Evolutionary conservation across 2,113 vertebrate genomes (phyloP).

Genomic region (Laticauda colubrina): DNA sequence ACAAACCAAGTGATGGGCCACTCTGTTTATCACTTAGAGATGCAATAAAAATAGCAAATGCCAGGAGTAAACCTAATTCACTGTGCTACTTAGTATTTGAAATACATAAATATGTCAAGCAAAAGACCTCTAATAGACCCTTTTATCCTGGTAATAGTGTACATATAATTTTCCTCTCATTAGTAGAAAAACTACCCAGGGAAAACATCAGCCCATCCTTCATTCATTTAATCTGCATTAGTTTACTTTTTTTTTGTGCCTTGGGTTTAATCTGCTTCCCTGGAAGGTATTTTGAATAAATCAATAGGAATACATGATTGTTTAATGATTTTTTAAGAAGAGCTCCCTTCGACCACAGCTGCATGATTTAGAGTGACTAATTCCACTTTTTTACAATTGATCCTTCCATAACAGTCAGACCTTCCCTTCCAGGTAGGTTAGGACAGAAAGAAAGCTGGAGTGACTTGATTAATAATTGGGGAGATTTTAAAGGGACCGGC

Average conservation of each 20-base stretch:
- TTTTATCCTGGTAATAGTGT: constrained; percentile 94
- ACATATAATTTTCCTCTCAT: constrained; percentile 98
- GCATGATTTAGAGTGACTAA: constrained; percentile 99
- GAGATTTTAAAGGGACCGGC: constrained; percentile 25
- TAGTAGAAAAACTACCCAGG: constrained; percentile 90
- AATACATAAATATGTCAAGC: constrained; percentile 98
- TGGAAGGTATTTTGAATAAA: constrained; percentile 99
- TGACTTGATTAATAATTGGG: constrained; percentile 26
- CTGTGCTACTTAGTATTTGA: constrained; percentile 89
- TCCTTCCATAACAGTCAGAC: constrained; percentile 59
- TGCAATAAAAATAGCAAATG: constrained; percentile 85
- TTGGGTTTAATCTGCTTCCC: constrained; percentile 96
- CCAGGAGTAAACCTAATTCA: constrained; percentile 89
- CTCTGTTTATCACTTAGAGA: constrained; percentile 82
- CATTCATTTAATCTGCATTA: constrained; percentile 99
- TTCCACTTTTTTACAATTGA: constrained; percentile 98
- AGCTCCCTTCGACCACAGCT: constrained; percentile 92
- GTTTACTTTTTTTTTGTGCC: constrained; percentile 81
- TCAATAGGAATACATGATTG: constrained; percentile 99
- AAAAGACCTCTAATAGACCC: constrained; percentile 97
- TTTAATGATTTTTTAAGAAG: constrained; percentile 99
- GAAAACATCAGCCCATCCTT: constrained; percentile 85
- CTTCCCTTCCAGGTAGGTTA: constrained; percentile 76
- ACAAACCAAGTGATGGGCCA: constrained; percentile 62
- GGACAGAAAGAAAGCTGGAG: constrained; percentile 53